Conservation (phyloP, 2,888 invertebrate genomes). For the Thera britannica region DNA sequence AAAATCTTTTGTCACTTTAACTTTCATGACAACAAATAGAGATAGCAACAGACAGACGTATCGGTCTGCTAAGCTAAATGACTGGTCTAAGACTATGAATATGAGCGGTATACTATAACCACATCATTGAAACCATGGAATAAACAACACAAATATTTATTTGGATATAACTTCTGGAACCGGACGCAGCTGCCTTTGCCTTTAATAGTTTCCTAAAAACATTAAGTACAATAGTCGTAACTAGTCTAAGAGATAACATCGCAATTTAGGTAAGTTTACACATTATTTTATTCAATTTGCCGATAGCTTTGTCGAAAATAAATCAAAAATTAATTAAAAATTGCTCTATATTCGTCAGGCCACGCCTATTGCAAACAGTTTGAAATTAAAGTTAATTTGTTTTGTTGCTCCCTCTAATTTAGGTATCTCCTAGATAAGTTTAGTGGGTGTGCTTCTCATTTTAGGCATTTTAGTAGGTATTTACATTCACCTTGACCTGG, state of each 20-base stretch:
- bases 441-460: too few relatives aligned
- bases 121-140: constrained; percentile 1
- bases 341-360: constrained; percentile 77
- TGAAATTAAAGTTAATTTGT: constrained; percentile 20
- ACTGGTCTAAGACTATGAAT: too few relatives aligned
- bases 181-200: constrained; percentile 39
- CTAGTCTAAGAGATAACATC: constrained; percentile 66
- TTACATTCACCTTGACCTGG: too few relatives aligned
- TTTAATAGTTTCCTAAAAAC: constrained; percentile 33
- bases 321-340: constrained; percentile 82
- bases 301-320: constrained; percentile 77
- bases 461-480: too few relatives aligned
- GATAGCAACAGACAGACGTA: too few relatives aligned
- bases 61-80: too few relatives aligned
- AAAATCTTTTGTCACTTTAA: too few relatives aligned
- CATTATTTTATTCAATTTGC: constrained; percentile 71
- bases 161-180: constrained; percentile 15
- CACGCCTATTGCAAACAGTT: constrained; percentile 53
- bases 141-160: constrained; percentile 4
- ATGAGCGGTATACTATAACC: too few relatives aligned
- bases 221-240: constrained; percentile 24
- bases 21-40: too few relatives aligned
- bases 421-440: too few relatives aligned
- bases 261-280: constrained; percentile 11
- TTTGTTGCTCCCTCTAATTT: constrained; percentile 4